Conservation (phyloP, 2,888 invertebrate genomes). For the Eupithecia vulgata region DNA sequence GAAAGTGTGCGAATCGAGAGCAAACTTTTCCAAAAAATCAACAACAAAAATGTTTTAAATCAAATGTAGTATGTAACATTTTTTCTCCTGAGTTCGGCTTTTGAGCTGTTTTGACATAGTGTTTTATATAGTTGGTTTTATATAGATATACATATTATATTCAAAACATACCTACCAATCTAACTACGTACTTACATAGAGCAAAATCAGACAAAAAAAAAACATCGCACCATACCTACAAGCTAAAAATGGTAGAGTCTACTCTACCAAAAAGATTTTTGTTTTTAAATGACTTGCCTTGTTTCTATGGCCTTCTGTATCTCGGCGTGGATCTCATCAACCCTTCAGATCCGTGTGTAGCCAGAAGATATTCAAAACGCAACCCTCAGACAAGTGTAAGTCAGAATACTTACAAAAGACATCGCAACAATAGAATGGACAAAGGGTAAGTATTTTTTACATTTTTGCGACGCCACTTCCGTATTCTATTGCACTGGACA, state of each 20-base stretch:
- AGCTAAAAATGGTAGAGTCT: background rate
- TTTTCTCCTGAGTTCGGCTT: background rate
- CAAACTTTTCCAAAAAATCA: too few relatives aligned
- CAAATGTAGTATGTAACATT: too few relatives aligned
- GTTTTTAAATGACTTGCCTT: background rate
- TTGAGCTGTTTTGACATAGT: background rate
- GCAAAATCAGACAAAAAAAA: background rate
- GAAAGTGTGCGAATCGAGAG: too few relatives aligned
- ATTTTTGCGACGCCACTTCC: slow-evolving; percentile 22
- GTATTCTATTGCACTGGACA: slow-evolving; percentile 58
- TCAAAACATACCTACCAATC: too few relatives aligned
- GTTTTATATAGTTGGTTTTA: too few relatives aligned
- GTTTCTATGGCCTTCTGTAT: background rate
- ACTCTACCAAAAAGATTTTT: background rate
- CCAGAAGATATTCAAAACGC: slow-evolving; percentile 23
- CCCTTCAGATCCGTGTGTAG: slow-evolving; percentile 26
- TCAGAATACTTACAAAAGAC: slow-evolving; percentile 26
- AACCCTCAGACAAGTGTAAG: slow-evolving; percentile 41
- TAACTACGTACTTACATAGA: background rate
- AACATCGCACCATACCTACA: background rate
- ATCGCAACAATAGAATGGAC: slow-evolving; percentile 18
- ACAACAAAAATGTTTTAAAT: too few relatives aligned
- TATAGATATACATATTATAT: too few relatives aligned
- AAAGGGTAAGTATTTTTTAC: slow-evolving; percentile 27
- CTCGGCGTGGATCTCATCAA: background rate